These are phyloP conservation scores for Ariopsis seemanni DNA, from an alignment of 2,113 vertebrate genomes.

Conservation along the genomic window DNA sequence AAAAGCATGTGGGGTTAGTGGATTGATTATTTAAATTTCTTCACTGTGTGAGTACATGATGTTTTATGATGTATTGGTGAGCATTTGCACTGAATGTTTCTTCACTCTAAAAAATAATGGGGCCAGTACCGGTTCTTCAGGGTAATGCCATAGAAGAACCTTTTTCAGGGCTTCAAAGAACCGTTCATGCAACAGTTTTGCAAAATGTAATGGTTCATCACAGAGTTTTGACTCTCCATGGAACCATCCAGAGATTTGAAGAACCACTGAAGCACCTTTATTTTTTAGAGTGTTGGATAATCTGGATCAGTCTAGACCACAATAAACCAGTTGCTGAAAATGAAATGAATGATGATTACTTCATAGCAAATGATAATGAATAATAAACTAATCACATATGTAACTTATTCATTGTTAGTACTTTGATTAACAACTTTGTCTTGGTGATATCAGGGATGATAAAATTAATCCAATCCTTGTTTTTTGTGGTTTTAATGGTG, in stretches of 20 bases:
- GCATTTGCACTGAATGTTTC: not conserved
- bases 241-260: too few species aligned
- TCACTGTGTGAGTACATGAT: not conserved
- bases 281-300: too few species aligned
- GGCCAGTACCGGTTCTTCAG: too few species aligned
- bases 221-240: too few species aligned
- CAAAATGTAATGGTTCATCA: too few species aligned
- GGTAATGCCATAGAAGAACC: too few species aligned
- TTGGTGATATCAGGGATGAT: not conserved
- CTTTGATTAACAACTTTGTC: not conserved
- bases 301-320: not conserved
- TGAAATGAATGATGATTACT: not conserved
- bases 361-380: not conserved
- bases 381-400: not conserved
- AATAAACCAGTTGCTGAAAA: not conserved
- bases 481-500: slow-evolving; percentile 37
- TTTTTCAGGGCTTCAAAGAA: too few species aligned
- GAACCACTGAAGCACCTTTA: too few species aligned
- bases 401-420: not conserved
- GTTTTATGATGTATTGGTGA: not conserved
- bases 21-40: not conserved
- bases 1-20: not conserved
- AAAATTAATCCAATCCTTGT: not conserved
- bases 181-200: too few species aligned
- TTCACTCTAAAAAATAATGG: too few species aligned